Conservation (phyloP, 2,888 invertebrate genomes). For the Callinectes sapidus region DNA sequence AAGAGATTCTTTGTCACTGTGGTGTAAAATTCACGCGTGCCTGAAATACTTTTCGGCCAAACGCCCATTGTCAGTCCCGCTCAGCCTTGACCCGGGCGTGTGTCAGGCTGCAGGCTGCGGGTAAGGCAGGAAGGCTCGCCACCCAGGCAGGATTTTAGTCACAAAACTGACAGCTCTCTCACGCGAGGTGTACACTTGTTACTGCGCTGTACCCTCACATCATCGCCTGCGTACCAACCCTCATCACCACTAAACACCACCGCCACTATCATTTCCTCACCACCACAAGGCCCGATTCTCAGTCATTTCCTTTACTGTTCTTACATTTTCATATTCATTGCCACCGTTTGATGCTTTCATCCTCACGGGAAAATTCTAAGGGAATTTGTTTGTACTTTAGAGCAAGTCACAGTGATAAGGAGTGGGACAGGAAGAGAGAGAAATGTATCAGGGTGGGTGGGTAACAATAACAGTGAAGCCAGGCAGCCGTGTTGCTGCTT, state of each 20-base stretch:
- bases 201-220: background rate
- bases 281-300: background rate
- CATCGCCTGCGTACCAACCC: background rate
- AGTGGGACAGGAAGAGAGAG: background rate
- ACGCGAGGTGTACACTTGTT: background rate
- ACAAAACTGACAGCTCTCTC: background rate
- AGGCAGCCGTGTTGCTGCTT: background rate
- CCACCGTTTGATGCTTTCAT: background rate
- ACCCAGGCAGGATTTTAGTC: background rate
- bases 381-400: background rate
- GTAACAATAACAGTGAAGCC: background rate
- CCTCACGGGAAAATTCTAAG: background rate
- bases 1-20: constrained; percentile 30
- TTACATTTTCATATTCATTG: background rate
- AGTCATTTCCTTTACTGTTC: background rate
- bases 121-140: background rate
- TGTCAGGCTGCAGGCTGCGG: background rate
- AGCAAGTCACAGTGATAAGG: background rate
- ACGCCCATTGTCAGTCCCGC: background rate
- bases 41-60: background rate
- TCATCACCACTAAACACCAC: constrained; percentile 28
- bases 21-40: constrained; percentile 30
- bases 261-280: background rate
- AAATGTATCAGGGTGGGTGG: background rate
- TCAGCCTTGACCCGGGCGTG: background rate